Base-by-base conservation (phyloP, 2,113 vertebrate species). In the Sorex araneus region DNA sequence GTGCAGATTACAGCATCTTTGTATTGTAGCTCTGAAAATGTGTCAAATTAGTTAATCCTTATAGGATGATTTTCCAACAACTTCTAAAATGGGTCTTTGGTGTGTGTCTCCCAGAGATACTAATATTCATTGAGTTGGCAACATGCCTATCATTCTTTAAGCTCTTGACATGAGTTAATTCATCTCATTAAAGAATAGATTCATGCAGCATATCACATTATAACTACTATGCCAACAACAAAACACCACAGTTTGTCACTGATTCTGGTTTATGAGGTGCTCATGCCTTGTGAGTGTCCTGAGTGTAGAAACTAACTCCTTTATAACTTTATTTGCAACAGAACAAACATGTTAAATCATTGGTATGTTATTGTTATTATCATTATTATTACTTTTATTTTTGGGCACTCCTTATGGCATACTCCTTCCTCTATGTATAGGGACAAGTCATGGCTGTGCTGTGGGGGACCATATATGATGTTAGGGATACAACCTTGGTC, bases 21-120 rank as follows among this genome's bases (percentile, higher is more conserved):
- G 6, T 10, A 13, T 80, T 60, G 16, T 32, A 66, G 43, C 16
- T 79, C 30, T 89, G 80, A 13, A 16, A 75, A 73, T 66, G 73
- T 30, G n/a, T 40, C 76, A 78, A 91, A 32, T 84, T 83, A 78
- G 32, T 47, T 91, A 47, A 94, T 77, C 4, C 50, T 23, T 76
- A 6, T 76, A 70, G 7, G 54, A 73, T 45, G 4, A 71, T 67
- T 54, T 43, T 54, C 19, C 1, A 63, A 7, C 40, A 18, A 5
- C 36, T 32, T 84, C 64, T 79, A 67, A 75, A 79, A 47, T 4
- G 19, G 18, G 10, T 92, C 45, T 57, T 66, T 84, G 34, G 50
- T 43, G 36, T 23, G 1, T 60, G 23, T 4, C 18, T 60, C 8
- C 12, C 9, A 73, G 54, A 47, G 25, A 57, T 74, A 28, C 8